These are phyloP conservation scores for Macropodus opercularis DNA, from an alignment of 2,797 vertebrate species.

Conservation along the genomic window DNA sequence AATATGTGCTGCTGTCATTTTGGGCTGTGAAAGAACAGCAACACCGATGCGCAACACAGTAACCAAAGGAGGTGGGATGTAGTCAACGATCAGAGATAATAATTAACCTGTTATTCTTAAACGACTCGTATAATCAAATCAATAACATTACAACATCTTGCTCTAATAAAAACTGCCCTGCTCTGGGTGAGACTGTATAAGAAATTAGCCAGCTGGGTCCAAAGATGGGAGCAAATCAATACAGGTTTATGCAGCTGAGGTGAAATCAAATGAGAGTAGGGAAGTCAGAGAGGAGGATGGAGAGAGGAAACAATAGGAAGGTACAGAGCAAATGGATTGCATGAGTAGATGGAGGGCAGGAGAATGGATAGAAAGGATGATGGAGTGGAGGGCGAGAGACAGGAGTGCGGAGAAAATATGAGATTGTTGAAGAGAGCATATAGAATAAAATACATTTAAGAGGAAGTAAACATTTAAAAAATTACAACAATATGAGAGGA, in stretches of 20 bases:
- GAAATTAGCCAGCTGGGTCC: conserved; percentile 15
- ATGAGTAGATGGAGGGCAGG: conserved; percentile 27
- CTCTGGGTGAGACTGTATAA: conserved; percentile 15
- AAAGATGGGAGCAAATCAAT: conserved; percentile 39
- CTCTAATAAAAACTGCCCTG: conserved; percentile 7
- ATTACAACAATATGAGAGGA: conserved; percentile 19
- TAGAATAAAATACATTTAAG: conserved; percentile 6
- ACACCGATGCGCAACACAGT: not conserved
- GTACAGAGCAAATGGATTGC: not conserved
- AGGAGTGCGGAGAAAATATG: conserved; percentile 1
- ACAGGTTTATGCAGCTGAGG: conserved; percentile 11
- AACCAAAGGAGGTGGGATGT: not conserved
- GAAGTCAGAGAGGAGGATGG: conserved; percentile 15
- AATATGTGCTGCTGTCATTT: not conserved
- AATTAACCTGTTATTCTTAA: conserved; percentile 31
- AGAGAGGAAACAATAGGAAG: conserved; percentile 17
- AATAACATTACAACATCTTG: conserved; percentile 20
- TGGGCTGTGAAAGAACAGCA: not conserved
- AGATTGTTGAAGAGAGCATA: not conserved
- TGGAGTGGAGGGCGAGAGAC: conserved; percentile 12
- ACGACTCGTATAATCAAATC: conserved; percentile 19
- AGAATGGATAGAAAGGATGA: conserved; percentile 10
- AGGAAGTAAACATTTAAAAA: conserved; percentile 16
- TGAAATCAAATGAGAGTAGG: conserved; percentile 20
- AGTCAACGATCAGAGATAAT: not conserved